These are phyloP conservation scores for Riparia riparia DNA, from an alignment of 2,113 vertebrate genomes.

Conservation along the genomic window DNA sequence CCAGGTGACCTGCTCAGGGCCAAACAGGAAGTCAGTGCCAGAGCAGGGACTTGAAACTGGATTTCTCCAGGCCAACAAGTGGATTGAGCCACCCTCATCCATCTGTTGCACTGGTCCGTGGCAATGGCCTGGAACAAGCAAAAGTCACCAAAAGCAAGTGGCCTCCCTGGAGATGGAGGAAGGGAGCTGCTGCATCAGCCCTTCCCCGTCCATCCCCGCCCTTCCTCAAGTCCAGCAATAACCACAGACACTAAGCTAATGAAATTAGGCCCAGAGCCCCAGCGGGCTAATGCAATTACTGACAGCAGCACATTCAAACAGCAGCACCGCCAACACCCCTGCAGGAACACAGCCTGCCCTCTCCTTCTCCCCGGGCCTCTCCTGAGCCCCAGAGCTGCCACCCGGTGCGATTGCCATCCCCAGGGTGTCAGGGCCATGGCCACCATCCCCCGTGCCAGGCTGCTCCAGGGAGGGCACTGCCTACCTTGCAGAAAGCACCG, in stretches of 20 bases:
- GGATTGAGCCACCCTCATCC: neutral
- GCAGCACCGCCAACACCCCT: neutral
- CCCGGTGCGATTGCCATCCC: neutral
- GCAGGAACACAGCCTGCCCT: neutral
- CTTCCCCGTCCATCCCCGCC: neutral
- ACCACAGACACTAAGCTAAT: conserved; percentile 59
- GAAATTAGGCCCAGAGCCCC: conserved; percentile 48
- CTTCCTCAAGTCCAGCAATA: conserved; percentile 12
- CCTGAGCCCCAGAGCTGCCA: neutral
- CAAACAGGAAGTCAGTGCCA: neutral
- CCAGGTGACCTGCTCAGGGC: neutral
- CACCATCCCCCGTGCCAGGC: neutral
- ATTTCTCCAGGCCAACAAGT: neutral
- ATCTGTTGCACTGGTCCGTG: neutral
- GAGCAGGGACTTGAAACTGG: neutral
- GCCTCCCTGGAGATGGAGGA: neutral
- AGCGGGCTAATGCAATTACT: conserved; percentile 42
- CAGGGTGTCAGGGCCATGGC: neutral
- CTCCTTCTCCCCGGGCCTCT: neutral
- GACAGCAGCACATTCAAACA: neutral
- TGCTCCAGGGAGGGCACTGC: conserved; percentile 14
- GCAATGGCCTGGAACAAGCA: neutral
- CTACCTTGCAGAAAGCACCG: conserved; percentile 31
- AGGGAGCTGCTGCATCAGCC: neutral
- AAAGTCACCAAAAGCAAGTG: neutral